Evolutionary conservation across 2,113 vertebrate species (phyloP).

Genomic region (Triplophysa tibetana): DNA sequence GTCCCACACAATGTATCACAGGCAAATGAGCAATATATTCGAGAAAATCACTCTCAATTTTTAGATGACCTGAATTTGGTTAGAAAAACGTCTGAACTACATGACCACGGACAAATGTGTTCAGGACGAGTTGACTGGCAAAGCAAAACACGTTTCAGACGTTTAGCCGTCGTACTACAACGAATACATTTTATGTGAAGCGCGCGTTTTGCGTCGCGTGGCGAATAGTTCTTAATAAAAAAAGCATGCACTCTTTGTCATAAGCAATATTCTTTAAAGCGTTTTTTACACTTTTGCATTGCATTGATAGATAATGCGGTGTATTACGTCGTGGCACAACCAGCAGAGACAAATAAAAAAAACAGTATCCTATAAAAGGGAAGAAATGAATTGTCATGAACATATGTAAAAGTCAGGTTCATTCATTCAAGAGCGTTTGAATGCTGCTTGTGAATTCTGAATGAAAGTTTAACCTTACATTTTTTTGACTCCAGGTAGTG

Average conservation of each 20-base stretch:
- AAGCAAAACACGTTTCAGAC: background rate
- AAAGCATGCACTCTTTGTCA: no score
- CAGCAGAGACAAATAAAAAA: no score
- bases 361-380: no score
- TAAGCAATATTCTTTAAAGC: no score
- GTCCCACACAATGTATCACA: conserved; percentile 11
- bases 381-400: no score
- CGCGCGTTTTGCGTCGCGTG: background rate
- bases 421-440: background rate
- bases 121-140: background rate
- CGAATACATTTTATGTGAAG: no score
- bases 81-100: background rate
- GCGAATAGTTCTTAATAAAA: background rate
- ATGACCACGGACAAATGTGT: background rate
- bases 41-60: conserved; percentile 53
- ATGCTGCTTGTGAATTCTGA: no score
- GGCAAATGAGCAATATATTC: conserved; percentile 36
- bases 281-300: no score
- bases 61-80: background rate
- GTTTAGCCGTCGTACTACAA: no score
- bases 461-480: background rate
- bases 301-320: no score
- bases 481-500: background rate
- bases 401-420: background rate
- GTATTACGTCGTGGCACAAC: no score